Evolutionary conservation across 2,797 vertebrate species (phyloP).

Genomic region (Alectoris magna): DNA sequence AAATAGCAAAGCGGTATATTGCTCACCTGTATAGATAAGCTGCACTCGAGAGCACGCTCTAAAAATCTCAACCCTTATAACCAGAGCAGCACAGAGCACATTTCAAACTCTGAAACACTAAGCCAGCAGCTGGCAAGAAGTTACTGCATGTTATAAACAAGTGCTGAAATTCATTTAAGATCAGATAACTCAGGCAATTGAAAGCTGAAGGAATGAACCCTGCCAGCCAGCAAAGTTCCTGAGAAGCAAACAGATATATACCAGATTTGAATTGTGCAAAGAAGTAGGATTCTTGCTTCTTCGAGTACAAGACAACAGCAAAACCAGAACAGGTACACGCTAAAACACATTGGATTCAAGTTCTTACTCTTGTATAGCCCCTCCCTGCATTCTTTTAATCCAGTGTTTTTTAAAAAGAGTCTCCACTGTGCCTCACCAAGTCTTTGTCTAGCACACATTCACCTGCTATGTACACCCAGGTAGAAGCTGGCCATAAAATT

Average conservation of each 20-base stretch:
- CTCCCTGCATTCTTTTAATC: neutral
- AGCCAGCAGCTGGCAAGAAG: conserved; percentile 49
- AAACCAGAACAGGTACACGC: neutral
- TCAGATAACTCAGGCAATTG: conserved; percentile 58
- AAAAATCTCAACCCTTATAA: neutral
- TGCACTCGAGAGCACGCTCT: neutral
- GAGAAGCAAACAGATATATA: neutral
- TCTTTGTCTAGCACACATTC: neutral
- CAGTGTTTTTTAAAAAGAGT: neutral
- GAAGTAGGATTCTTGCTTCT: neutral
- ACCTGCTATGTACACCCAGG: neutral
- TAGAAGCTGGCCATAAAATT: neutral
- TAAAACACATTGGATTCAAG: neutral
- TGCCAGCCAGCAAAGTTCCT: conserved; percentile 25
- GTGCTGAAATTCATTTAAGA: conserved; percentile 62
- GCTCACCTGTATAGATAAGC: conserved; percentile 33
- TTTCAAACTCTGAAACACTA: neutral
- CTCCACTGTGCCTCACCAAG: neutral
- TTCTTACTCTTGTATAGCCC: neutral
- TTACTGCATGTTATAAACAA: conserved; percentile 43
- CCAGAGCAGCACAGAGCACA: neutral
- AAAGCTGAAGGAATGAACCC: conserved; percentile 22
- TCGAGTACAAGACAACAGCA: neutral
- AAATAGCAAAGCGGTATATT: neutral
- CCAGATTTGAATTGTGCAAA: neutral